Conservation (phyloP, 92 coral and sea anemone species). For the Desmophyllum pertusum region DNA sequence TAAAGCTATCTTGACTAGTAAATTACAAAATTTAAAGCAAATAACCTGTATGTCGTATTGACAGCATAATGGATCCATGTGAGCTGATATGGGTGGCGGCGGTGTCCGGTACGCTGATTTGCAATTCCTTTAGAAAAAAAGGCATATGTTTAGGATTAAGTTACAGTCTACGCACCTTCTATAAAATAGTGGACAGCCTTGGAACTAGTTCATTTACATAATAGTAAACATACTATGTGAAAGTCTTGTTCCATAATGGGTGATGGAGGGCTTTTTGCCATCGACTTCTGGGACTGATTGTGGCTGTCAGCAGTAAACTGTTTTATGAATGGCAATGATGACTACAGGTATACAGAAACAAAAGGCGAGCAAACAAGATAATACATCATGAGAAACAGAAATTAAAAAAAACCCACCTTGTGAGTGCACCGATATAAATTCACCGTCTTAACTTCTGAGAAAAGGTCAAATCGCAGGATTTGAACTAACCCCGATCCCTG, state of each 20-base stretch:
- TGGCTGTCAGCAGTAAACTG: slow-evolving; percentile 29
- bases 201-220: background rate
- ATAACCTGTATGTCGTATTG: slow-evolving; percentile 83
- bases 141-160: too few species aligned
- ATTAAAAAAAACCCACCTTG: too few species aligned
- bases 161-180: too few species aligned
- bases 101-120: slow-evolving; percentile 63
- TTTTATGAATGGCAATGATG: slow-evolving; percentile 50
- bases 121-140: slow-evolving; percentile 68
- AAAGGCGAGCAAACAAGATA: too few species aligned
- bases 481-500: too few species aligned
- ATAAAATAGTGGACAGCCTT: too few species aligned
- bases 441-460: too few species aligned
- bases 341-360: slow-evolving; percentile 27
- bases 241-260: slow-evolving; percentile 70
- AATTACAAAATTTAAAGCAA: background rate
- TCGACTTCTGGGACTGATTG: slow-evolving; percentile 52
- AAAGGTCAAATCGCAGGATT: too few species aligned
- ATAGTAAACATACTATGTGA: slow-evolving; percentile 69
- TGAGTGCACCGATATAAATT: too few species aligned
- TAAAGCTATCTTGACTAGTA: too few species aligned
- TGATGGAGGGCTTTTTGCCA: slow-evolving; percentile 59
- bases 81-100: slow-evolving; percentile 62
- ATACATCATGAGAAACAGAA: too few species aligned
- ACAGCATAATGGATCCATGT: slow-evolving; percentile 80